These are phyloP conservation scores for Dicyrtomina minuta DNA, from an alignment of 2,888 invertebrate species.

Conservation along the genomic window DNA sequence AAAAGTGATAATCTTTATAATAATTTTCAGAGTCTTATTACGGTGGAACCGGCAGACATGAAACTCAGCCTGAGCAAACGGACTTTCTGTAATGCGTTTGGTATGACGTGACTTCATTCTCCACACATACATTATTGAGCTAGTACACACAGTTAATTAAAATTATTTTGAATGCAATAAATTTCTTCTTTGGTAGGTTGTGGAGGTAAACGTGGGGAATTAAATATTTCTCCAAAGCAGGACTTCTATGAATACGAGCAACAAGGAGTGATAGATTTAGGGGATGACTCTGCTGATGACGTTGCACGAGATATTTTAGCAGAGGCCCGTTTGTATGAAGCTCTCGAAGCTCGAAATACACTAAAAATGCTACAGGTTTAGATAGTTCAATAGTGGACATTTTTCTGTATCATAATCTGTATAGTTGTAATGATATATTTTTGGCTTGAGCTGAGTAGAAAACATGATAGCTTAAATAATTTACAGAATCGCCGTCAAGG, in stretches of 20 bases:
- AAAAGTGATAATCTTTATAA: background rate
- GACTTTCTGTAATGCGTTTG: conserved; percentile 88
- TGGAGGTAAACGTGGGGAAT: conserved; percentile 41
- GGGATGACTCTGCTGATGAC: conserved; percentile 64
- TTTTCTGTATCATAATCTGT: no score
- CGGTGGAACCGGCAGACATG: conserved; percentile 40
- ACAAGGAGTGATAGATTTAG: conserved; percentile 32
- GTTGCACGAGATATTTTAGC: conserved; percentile 76
- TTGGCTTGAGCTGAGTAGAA: no score
- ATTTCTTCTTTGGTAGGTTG: conserved; percentile 41
- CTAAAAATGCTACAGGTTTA: conserved; percentile 41
- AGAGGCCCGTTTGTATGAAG: conserved; percentile 76
- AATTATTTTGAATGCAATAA: no score
- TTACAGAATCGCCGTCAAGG: conserved; percentile 37
- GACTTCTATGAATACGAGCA: conserved; percentile 42
- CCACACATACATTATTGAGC: no score
- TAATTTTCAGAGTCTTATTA: conserved; percentile 44
- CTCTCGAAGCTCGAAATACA: conserved; percentile 64
- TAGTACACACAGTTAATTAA: no score
- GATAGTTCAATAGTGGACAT: no score
- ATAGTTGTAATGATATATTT: no score
- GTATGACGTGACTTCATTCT: no score
- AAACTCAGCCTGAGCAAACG: conserved; percentile 55
- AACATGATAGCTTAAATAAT: conserved; percentile 10
- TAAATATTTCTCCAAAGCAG: conserved; percentile 16